A percentile compares a stretch with the other conserved stretches of the same genome.
phyloP scores from a whole-genome alignment of 1,140 invertebrate genomes.

The Leptinotarsa texana region DNA sequence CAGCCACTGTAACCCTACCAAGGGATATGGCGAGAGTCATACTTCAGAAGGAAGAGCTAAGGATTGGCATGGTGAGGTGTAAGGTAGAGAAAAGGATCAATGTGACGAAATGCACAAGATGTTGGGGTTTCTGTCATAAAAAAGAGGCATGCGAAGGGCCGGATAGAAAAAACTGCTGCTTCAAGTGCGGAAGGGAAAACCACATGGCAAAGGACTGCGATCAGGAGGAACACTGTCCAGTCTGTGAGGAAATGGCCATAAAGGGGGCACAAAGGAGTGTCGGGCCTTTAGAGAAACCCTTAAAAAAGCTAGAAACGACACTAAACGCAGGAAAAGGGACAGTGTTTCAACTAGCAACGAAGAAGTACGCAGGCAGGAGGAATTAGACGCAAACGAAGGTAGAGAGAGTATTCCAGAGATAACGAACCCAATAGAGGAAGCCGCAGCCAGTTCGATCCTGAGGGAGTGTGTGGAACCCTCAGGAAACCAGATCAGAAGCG shows the following conservation, averaged over 20 bases:
- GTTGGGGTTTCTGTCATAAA: slow-evolving; percentile 34
- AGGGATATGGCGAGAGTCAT: slow-evolving; percentile 2
- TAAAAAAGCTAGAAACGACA: neutral
- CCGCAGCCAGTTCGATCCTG: neutral
- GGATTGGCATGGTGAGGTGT: slow-evolving; percentile 31
- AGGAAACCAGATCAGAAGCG: neutral
- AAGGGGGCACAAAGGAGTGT: slow-evolving; percentile 9
- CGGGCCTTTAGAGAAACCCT: slow-evolving; percentile 10
- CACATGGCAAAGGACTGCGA: slow-evolving; percentile 24
- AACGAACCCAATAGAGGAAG: neutral
- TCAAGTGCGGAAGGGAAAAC: slow-evolving; percentile 29
- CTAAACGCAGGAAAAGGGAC: neutral
- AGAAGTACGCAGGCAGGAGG: neutral
- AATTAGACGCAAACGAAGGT: neutral
- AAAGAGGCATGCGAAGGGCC: slow-evolving; percentile 20
- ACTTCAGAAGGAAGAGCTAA: neutral
- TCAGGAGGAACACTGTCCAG: slow-evolving; percentile 10
- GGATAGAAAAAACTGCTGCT: slow-evolving; percentile 30
- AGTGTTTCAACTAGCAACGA: neutral
- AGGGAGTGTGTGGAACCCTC: neutral
- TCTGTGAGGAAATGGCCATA: slow-evolving; percentile 19
- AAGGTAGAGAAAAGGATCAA: slow-evolving; percentile 29
- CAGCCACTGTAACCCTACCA: slow-evolving; percentile 13
- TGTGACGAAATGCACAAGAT: slow-evolving; percentile 30
- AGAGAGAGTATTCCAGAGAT: neutral